Conservation (phyloP, 2,888 invertebrate species). For the Melikaiella ostensackeni region DNA sequence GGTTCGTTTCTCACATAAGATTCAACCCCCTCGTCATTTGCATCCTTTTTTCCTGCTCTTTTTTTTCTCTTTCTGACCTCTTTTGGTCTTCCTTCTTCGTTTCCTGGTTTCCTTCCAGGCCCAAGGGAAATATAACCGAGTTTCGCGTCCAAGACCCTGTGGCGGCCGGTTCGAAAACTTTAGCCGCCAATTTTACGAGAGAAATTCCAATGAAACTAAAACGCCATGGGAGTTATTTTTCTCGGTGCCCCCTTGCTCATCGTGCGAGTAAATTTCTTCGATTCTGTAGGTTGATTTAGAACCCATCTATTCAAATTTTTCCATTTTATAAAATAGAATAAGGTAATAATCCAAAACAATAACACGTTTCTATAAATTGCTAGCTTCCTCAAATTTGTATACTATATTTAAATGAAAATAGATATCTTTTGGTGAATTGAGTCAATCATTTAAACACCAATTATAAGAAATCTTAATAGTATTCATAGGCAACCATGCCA, state of each 20-base stretch:
- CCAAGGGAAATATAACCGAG: constrained; percentile 73
- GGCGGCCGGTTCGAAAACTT: constrained; percentile 67
- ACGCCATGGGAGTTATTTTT: constrained; percentile 67
- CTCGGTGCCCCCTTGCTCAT: constrained; percentile 43
- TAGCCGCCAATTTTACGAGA: constrained; percentile 67
- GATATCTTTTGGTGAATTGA: no score
- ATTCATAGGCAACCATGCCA: no score
- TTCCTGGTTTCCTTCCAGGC: constrained; percentile 60
- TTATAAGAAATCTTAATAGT: no score
- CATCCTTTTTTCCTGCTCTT: constrained; percentile 34
- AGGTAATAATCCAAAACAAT: no score
- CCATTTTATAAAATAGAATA: no score
- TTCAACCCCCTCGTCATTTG: constrained; percentile 48
- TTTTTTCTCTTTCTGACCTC: constrained; percentile 11
- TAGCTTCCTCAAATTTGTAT: no score
- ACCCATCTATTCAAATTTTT: no score
- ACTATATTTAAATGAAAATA: no score
- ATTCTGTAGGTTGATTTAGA: no score
- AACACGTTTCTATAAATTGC: no score
- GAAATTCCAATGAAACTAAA: constrained; percentile 70
- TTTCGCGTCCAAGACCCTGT: constrained; percentile 64
- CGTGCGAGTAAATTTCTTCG: neutral
- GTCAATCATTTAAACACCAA: no score
- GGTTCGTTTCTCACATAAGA: constrained; percentile 45
- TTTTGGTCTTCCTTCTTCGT: constrained; percentile 59